phyloP scores from a whole-genome alignment of 2,113 vertebrate genomes.

The Nasalis larvatus region DNA sequence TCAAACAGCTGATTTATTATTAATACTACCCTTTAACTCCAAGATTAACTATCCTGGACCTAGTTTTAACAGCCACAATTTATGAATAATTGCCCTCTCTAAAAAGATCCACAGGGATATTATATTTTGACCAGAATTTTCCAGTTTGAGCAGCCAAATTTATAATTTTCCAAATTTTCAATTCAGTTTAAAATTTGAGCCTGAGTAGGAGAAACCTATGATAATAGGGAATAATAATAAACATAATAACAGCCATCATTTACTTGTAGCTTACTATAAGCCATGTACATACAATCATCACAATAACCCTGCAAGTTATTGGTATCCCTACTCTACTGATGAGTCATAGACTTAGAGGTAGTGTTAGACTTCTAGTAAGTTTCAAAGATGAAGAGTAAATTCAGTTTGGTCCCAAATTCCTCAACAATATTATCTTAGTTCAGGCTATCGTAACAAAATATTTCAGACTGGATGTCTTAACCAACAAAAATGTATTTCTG shows the following conservation, averaged over 20 bases:
- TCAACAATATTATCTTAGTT: background rate
- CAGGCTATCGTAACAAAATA: background rate
- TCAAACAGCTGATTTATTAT: background rate
- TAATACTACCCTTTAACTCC: background rate
- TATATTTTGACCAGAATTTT: conserved; percentile 14
- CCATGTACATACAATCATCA: background rate
- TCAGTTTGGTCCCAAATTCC: background rate
- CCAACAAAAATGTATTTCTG: background rate
- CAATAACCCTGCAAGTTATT: background rate
- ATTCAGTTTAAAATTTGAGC: background rate
- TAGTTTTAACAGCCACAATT: background rate
- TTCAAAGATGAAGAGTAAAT: background rate
- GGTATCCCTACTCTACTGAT: background rate
- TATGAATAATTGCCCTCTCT: background rate
- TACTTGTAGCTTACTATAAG: background rate
- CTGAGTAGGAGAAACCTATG: background rate
- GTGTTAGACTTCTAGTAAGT: background rate
- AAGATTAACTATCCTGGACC: background rate
- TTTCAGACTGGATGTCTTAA: background rate
- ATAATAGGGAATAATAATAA: background rate
- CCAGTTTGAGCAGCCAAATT: background rate
- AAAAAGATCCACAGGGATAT: background rate
- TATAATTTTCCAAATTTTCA: background rate
- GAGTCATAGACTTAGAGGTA: background rate
- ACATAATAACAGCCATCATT: background rate